These are phyloP conservation scores for Phrynocephalus vlangalii DNA, from an alignment of 2,797 vertebrate genomes.

Conservation along the genomic window DNA sequence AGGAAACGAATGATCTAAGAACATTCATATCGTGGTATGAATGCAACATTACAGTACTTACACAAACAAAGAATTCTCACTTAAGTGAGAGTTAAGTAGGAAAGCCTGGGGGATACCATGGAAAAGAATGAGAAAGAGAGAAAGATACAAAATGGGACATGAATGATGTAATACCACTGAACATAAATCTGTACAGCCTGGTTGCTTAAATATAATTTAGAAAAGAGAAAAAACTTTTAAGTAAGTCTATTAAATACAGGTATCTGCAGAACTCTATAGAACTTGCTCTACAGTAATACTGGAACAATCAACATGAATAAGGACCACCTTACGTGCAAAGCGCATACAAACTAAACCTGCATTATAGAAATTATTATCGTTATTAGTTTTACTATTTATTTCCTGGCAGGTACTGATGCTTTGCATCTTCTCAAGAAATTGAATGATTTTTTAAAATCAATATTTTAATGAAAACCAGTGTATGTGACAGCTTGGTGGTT, in stretches of 20 bases:
- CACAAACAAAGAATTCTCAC: conserved; percentile 67
- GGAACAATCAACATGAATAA: neutral
- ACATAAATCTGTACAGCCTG: conserved; percentile 48
- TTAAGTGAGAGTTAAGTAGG: conserved; percentile 68
- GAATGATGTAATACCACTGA: conserved; percentile 61
- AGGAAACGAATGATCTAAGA: conserved; percentile 48
- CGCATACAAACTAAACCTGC: neutral
- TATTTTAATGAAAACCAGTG: conserved; percentile 25
- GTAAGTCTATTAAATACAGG: neutral
- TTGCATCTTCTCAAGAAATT: conserved; percentile 14
- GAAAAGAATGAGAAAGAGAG: conserved; percentile 64
- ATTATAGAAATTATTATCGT: neutral
- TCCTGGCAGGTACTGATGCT: conserved; percentile 21
- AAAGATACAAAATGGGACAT: conserved; percentile 63
- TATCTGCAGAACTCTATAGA: neutral
- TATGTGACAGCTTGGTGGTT: too few species aligned
- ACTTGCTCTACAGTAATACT: neutral
- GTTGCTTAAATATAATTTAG: conserved; percentile 38
- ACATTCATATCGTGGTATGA: conserved; percentile 71
- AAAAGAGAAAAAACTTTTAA: conserved; percentile 1
- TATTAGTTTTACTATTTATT: conserved; percentile 17
- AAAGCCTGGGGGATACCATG: conserved; percentile 74
- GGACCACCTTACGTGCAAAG: neutral
- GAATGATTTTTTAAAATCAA: conserved; percentile 3
- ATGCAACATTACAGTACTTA: conserved; percentile 72